A percentile compares a stretch with the other conserved stretches of the same genome.
These are phyloP conservation scores for Eulacestoma nigropectus DNA, from an alignment of 2,113 vertebrate species.

Conservation along the genomic window DNA sequence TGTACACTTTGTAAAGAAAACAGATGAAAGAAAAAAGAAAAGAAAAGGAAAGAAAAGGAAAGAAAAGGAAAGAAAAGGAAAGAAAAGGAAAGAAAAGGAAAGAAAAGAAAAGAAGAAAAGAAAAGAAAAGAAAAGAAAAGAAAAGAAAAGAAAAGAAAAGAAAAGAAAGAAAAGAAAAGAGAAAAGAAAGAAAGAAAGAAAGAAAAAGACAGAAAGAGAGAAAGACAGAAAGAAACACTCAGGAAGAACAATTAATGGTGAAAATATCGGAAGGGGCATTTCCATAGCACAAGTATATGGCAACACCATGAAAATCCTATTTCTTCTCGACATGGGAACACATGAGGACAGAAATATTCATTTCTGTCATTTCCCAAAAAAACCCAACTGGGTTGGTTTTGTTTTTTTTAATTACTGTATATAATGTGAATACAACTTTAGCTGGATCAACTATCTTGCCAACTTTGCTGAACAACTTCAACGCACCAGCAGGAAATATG, in stretches of 20 bases:
- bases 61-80: not conserved
- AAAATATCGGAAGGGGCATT: not conserved
- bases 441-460: not conserved
- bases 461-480: not conserved
- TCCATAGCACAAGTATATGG: not conserved
- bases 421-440: not conserved
- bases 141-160: too few species aligned
- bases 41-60: too few species aligned
- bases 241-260: not conserved
- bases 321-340: not conserved
- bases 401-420: not conserved
- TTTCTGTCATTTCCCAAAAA: not conserved
- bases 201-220: not conserved
- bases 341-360: not conserved
- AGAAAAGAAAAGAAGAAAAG: not conserved
- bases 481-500: rapidly evolving
- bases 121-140: not conserved
- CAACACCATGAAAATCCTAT: not conserved
- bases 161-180: not conserved
- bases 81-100: too few species aligned
- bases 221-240: not conserved
- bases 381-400: not conserved
- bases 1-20: not conserved
- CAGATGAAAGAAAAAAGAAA: not conserved
- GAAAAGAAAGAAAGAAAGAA: too few species aligned